Evolutionary conservation across 2,888 invertebrate genomes (phyloP), one percentile per base, ranked within the genome.

Genomic region (Conops quadrifasciatus): DNA sequence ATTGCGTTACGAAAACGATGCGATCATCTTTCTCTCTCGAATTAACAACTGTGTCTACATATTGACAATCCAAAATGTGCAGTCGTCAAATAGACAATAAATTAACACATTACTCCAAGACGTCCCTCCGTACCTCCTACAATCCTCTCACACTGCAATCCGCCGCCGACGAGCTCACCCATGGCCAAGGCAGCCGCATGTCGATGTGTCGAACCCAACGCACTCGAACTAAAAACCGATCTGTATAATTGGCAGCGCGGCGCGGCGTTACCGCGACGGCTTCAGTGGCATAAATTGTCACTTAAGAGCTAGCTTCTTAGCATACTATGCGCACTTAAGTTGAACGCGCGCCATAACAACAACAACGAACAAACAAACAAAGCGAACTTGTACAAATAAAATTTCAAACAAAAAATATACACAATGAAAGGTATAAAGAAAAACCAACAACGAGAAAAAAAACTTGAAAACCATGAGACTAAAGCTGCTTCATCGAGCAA

Each of bases 231-330:
- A 36, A 36, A 36, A 36, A 36, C 36, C 36, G 36, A 36, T 36
- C 36, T 36, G 36, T 36, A 7, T 9, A 36, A 36, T 36, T 36
- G 4, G 26, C 26, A 15, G 15, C 21, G 58, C 24, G 26, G 15
- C 2, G 49, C 5, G 16, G 28, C 16, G 11, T 58, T 58, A 26
- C 24, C 24, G 26, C 58, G 21, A 15, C 4, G 11, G 7, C 43
- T 47, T 26, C 63, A 28, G 24, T 67, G 67, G 45, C 58, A 59
- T 58, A 67, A 67, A 67, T 45, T 67, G 59, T 59, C 59, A 47
- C 45, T 67, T 67, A 67, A 59, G 58, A 28, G 67, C 67, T 67
- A 28, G 67, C 67, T 67, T 59, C 67, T 67, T 59, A 47, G 58
- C 56, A 58, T n/a, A 67, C 43, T 58, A 67, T 58, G 56, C 58